Base-by-base conservation (phyloP, 2,888 invertebrate species). In the Trachelus stipa region DNA sequence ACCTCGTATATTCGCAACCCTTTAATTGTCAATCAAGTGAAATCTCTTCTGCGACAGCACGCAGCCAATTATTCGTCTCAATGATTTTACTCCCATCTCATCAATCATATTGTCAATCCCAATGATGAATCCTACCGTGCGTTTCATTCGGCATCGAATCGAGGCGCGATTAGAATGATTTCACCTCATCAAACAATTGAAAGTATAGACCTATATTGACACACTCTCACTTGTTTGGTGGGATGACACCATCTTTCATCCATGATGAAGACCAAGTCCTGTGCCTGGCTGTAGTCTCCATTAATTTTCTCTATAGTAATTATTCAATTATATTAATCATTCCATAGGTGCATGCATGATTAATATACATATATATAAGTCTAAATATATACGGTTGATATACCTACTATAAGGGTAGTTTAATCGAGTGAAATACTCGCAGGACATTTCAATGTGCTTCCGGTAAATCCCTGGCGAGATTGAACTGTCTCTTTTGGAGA, bases 221-320 rank as follows among this genome's bases (percentile, higher is more conserved):
- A 91, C 91, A 91, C 91, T 91, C 91, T 91, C 91, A 91, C 90
- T 91, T 91, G 91, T 91, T 91, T 91, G 91, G 91, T 91, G 91
- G 91, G 87, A 89, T 89, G 91, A 91, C 89, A 89, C 87, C 91
- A 91, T 88, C 89, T 88, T 84, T 82, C 81, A 75, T 79, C 78
- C 56, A 56, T 56, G 56, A 56, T 56, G 23, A 23, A 23, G 23
- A 56, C 56, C 56, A 23, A 56, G 56, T 56, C 56, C 73, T 34
- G 40, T 34, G 75, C 76, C 77, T 74, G 75, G 73, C 74, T 35
- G 30, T 77, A 74, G 78, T 80, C 76, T 37, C 73, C 40, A 11
- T 77, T 76, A 23, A 23, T 23, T 23, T 23, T 6, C 0, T 15
- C 6, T 40, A 40, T 15, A 15, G 15, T 40, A 15, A 40, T 15